A percentile compares a stretch with the other conserved stretches of the same genome.
phyloP scores from a whole-genome alignment of 2,113 vertebrate species.

The Hyperopisus bebe region DNA sequence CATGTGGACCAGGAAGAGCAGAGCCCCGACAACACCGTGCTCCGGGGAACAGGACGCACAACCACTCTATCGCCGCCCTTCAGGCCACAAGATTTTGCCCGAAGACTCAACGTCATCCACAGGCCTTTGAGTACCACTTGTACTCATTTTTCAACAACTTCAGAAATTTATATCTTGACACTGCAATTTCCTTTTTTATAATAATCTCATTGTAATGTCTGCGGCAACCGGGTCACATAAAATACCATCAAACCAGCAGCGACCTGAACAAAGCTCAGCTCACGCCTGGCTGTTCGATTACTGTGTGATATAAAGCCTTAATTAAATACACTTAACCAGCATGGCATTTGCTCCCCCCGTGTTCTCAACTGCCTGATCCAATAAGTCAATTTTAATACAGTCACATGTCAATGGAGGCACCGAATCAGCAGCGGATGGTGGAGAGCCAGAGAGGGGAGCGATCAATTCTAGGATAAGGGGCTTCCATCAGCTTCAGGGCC shows the following conservation, averaged over 20 bases:
- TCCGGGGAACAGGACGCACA: neutral
- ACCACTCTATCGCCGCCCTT: slow-evolving; percentile 17
- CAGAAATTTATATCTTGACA: neutral
- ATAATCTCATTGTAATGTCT: neutral
- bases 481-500: neutral
- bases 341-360: slow-evolving; percentile 48
- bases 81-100: slow-evolving; percentile 13
- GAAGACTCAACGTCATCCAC: slow-evolving; percentile 11
- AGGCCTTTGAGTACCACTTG: slow-evolving; percentile 22
- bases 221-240: neutral
- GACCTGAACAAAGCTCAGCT: neutral
- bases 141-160: neutral
- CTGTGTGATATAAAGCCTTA: slow-evolving; percentile 46
- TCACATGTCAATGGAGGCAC: slow-evolving; percentile 37
- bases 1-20: neutral
- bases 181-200: neutral
- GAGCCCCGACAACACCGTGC: neutral
- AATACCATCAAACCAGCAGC: neutral
- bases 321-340: slow-evolving; percentile 54
- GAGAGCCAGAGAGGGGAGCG: slow-evolving; percentile 29
- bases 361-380: slow-evolving; percentile 53
- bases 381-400: slow-evolving; percentile 68
- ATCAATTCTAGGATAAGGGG: slow-evolving; percentile 37
- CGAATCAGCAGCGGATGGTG: slow-evolving; percentile 23
- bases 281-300: slow-evolving; percentile 35